phyloP scores from a whole-genome alignment of 2,888 invertebrate species.

The Colletes collaris region DNA sequence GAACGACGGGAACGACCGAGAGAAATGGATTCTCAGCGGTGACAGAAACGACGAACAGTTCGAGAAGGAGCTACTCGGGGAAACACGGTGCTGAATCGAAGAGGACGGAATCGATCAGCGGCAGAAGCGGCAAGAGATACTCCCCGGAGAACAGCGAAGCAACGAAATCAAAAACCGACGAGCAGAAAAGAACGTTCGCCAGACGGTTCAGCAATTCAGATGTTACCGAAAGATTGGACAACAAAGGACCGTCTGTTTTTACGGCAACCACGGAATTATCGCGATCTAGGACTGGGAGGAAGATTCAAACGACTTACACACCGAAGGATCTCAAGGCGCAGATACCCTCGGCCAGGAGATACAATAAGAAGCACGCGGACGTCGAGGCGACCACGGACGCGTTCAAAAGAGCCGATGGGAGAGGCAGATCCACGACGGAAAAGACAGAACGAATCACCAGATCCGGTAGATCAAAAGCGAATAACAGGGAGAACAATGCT shows the following conservation, averaged over 20 bases:
- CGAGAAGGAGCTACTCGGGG: slow-evolving; percentile 1
- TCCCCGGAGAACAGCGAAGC: slow-evolving; percentile 17
- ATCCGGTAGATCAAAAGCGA: slow-evolving; percentile 37
- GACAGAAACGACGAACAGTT: slow-evolving; percentile 17
- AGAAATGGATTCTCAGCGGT: background rate
- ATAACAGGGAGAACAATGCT: slow-evolving; percentile 15
- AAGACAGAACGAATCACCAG: slow-evolving; percentile 20
- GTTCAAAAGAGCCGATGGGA: slow-evolving; percentile 10
- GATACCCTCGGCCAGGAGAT: slow-evolving; percentile 50
- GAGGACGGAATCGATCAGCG: slow-evolving; percentile 20
- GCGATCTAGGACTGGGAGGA: slow-evolving; percentile 75
- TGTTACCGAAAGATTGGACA: slow-evolving; percentile 31
- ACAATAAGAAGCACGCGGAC: slow-evolving; percentile 16
- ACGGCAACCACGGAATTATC: slow-evolving; percentile 51
- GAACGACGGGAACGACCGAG: slow-evolving; percentile 20
- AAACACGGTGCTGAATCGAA: background rate
- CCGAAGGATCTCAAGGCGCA: slow-evolving; percentile 63
- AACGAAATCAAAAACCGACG: slow-evolving; percentile 15
- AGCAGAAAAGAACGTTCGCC: slow-evolving; percentile 13
- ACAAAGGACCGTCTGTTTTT: slow-evolving; percentile 59
- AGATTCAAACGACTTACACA: slow-evolving; percentile 70
- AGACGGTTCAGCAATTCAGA: background rate
- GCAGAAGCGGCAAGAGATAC: slow-evolving; percentile 51
- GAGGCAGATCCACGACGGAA: slow-evolving; percentile 7
- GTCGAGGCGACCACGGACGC: slow-evolving; percentile 28